Conservation (phyloP, 2,113 vertebrate species). For the Colossoma macropomum region DNA sequence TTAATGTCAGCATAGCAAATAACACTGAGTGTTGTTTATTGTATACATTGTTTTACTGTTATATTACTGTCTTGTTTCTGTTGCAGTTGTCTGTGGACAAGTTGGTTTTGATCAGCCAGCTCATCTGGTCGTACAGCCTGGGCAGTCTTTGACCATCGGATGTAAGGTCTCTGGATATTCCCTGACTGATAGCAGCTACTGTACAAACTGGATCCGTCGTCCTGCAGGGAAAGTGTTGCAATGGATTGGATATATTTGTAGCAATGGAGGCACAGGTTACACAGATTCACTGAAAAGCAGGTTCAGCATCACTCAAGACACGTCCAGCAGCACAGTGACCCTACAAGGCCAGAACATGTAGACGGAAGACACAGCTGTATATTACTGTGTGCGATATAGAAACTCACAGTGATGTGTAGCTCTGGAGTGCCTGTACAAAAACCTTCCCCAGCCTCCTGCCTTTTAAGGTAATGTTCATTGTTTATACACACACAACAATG, state of each 20-base stretch:
- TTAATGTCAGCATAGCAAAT: too few relatives aligned
- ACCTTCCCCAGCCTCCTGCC: neutral
- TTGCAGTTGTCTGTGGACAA: neutral
- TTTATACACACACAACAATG: neutral
- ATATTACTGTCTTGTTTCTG: neutral
- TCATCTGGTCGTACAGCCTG: constrained; percentile 53
- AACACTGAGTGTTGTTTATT: too few relatives aligned
- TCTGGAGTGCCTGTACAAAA: neutral
- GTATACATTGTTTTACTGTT: neutral
- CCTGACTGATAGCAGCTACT: constrained; percentile 2
- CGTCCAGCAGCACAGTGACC: neutral
- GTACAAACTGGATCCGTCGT: constrained; percentile 41
- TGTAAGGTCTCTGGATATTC: constrained; percentile 48
- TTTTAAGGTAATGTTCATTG: neutral
- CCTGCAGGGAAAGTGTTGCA: constrained; percentile 44
- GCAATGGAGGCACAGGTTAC: neutral
- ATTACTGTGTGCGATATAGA: neutral
- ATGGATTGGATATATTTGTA: constrained; percentile 31
- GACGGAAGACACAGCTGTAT: neutral
- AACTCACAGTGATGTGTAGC: neutral
- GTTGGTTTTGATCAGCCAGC: constrained; percentile 54
- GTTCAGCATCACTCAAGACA: constrained; percentile 43
- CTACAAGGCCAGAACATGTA: too few relatives aligned
- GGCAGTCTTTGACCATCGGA: constrained; percentile 42
- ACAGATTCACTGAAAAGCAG: constrained; percentile 41